Evolutionary conservation across 2,113 vertebrate genomes (phyloP), one percentile per base, ranked within the genome.

Genomic region (Tachysurus vachellii): DNA sequence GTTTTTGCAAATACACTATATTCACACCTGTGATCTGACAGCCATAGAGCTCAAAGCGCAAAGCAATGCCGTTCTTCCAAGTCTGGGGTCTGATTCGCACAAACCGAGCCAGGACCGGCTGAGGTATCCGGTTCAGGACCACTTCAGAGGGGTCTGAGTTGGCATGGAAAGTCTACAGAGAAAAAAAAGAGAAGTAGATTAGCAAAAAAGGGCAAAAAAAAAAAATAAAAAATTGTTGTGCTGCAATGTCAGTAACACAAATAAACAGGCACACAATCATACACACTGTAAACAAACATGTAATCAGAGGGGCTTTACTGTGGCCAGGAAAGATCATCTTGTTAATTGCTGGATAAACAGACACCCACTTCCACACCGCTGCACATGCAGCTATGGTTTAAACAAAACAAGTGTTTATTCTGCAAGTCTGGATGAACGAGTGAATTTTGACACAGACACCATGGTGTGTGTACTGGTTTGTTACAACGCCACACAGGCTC

Each of bases 21-120:
- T 53, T 70, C 82, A 83, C 88, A 99, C 98, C 98, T 1, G 98
- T 99, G 85, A 99, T 98, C 89, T 97, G 96, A 92, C 98, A 99
- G 91, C 98, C 98, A 0, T 97, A 99, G 5, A 99, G 95, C 91
- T 99, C 98, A 26, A 99, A 96, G 17, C 98, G 95, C 89, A 99
- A 94, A 0, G 98, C 96, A 0, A 99, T 98, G 92, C 98, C 98
- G 0, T 95, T 96, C 89, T 97, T 96, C 98, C 98, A 99, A 1
- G 93, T 93, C 94, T 99, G 98, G 0, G 98, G 98, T 82, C 96
- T 94, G 89, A 99, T 95, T 50, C 98, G 95, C 76, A 99, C 93
- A 0, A 98, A 99, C 47, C 98, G 96, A 0, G 97, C 96, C 90
- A 99, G 94, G 84, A 99, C 96, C 0, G 98, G 98, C 53, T 95